Conservation (phyloP, 2,113 vertebrate species). For the Paratilapia polleni region DNA sequence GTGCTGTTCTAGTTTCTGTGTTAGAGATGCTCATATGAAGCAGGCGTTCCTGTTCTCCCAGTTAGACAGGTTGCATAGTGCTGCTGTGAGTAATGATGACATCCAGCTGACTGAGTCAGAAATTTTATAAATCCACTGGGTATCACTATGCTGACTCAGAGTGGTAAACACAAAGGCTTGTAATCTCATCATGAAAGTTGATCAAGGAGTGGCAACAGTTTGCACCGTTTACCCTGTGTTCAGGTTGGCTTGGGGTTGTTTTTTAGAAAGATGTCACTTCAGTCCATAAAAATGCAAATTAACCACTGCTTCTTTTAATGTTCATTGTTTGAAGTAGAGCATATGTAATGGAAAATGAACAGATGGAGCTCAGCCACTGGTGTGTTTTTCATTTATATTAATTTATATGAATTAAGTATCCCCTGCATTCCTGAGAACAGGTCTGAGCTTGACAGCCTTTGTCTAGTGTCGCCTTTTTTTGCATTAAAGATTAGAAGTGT, state of each 20-base stretch:
- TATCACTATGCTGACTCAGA: slow-evolving; percentile 38
- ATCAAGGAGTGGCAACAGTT: background rate
- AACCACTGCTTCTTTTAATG: background rate
- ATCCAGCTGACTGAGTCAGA: slow-evolving; percentile 40
- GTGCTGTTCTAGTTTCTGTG: slow-evolving; percentile 35
- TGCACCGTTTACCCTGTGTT: background rate
- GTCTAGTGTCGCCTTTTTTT: background rate
- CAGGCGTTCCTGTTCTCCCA: slow-evolving; percentile 44
- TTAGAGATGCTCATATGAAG: background rate
- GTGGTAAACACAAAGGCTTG: slow-evolving; percentile 13
- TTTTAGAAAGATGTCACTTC: background rate
- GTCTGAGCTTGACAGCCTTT: background rate
- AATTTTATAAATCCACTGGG: slow-evolving; percentile 13
- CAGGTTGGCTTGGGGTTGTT: too few species aligned
- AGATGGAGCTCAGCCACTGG: background rate
- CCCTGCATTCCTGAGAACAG: background rate
- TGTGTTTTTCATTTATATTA: background rate
- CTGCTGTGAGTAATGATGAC: slow-evolving; percentile 29
- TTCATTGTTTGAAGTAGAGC: background rate
- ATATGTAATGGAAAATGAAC: background rate
- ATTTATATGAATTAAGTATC: background rate
- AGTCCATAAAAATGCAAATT: background rate
- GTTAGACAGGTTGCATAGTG: slow-evolving; percentile 52
- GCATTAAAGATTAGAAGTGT: background rate
- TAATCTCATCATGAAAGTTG: background rate